These are phyloP conservation scores for Lepus europaeus DNA, from an alignment of 2,113 vertebrate species.

Conservation along the genomic window DNA sequence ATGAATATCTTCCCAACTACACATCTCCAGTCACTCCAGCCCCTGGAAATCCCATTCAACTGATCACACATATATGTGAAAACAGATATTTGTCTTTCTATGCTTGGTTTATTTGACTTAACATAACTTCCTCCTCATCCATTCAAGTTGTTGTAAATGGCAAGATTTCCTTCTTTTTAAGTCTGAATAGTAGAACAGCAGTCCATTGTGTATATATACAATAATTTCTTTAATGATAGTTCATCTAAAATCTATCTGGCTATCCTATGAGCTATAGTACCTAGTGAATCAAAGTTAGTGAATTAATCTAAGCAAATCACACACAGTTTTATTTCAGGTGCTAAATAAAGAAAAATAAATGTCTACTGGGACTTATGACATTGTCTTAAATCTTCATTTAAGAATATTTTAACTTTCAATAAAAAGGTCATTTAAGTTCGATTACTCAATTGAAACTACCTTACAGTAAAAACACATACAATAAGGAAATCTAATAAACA, in stretches of 20 bases:
- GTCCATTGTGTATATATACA: no score
- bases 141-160: no score
- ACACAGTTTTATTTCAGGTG: background rate
- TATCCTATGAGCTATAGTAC: background rate
- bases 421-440: background rate
- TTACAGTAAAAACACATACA: conserved; percentile 20
- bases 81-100: background rate
- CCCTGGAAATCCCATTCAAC: background rate
- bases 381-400: background rate
- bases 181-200: no score
- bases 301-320: conserved; percentile 14
- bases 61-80: background rate
- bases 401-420: background rate
- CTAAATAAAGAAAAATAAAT: background rate
- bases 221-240: background rate
- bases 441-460: background rate
- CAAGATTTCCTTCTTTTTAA: no score
- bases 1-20: no score
- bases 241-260: conserved; percentile 6
- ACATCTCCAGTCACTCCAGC: background rate
- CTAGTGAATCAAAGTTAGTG: conserved; percentile 41
- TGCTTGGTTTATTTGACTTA: no score
- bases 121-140: no score
- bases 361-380: background rate
- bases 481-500: background rate